These are phyloP conservation scores for Gymnobelideus leadbeateri DNA, from an alignment of 2,113 vertebrate species.

Conservation along the genomic window DNA sequence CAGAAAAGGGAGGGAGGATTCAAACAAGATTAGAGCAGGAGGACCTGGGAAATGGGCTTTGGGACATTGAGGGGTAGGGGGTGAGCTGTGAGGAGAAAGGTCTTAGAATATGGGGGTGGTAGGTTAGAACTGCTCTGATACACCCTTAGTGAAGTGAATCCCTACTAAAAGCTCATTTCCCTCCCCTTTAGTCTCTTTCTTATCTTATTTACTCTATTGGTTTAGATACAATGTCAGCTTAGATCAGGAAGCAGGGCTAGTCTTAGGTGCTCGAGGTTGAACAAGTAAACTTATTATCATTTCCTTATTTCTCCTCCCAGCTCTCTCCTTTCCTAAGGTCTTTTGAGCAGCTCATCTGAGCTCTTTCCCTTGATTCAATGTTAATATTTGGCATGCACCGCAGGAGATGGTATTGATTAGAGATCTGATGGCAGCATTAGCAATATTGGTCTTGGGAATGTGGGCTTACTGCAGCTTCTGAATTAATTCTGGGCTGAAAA, in stretches of 20 bases:
- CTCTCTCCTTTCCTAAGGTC: neutral
- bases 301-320: neutral
- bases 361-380: neutral
- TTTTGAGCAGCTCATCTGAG: neutral
- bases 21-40: neutral
- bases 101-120: neutral
- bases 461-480: neutral
- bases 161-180: neutral
- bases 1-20: neutral
- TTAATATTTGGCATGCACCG: neutral
- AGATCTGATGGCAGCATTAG: neutral
- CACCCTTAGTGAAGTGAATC: neutral
- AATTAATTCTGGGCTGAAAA: neutral
- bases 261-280: neutral
- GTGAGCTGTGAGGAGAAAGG: neutral
- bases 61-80: too few relatives aligned
- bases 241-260: neutral
- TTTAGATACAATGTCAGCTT: neutral
- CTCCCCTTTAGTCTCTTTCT: neutral
- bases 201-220: too few relatives aligned
- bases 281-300: neutral
- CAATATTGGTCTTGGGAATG: neutral
- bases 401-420: neutral
- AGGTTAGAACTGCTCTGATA: neutral
- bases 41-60: too few relatives aligned